Evolutionary conservation across 2,888 invertebrate species (phyloP), one percentile per base, ranked within the genome.

Genomic region (Folsomia manolachei): DNA sequence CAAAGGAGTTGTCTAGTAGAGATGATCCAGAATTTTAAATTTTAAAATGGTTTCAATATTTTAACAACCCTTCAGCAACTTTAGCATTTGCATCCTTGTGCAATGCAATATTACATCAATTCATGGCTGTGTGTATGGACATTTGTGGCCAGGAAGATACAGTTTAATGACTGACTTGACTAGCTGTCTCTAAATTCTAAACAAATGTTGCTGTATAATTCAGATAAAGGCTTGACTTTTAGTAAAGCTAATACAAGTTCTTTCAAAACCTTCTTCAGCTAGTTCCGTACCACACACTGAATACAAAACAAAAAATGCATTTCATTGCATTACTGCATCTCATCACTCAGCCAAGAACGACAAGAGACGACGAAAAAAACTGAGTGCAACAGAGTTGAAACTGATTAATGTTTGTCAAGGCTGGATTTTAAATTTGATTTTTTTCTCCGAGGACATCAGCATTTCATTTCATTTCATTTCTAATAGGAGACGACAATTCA

Each of bases 321-420:
- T n/a, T n/a, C n/a, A 39, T 14, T 39, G 39, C 39, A 39, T 39
- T 39, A 14, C 39, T 56, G 56, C 56, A 56, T 56, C 56, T 56
- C 56, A 56, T 56, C 56, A 56, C 56, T 56, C 56, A 7, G 4
- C 21, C 21, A 56, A 56, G 7, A 39, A 69, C 67, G 73, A 71
- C 27, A 61, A 66, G 68, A 68, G 67, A 74, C 67, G n/a, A n/a
- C n/a, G n/a, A n/a, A n/a, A n/a, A 68, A 60, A 63, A 65, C 71
- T 52, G 64, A 63, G 67, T 63, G 60, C 26, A 27, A 56, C 63
- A 72, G 27, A 68, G 71, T 65, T 73, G 75, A 72, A 74, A 71
- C 72, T 75, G 78, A 78, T 78, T 76, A 78, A 78, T 78, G 75
- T 75, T 76, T 68, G 25, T 70, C 25, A 62, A n/a, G 39, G 14